These are phyloP conservation scores for Hyla sarda DNA, from an alignment of 2,113 vertebrate species.

Conservation along the genomic window DNA sequence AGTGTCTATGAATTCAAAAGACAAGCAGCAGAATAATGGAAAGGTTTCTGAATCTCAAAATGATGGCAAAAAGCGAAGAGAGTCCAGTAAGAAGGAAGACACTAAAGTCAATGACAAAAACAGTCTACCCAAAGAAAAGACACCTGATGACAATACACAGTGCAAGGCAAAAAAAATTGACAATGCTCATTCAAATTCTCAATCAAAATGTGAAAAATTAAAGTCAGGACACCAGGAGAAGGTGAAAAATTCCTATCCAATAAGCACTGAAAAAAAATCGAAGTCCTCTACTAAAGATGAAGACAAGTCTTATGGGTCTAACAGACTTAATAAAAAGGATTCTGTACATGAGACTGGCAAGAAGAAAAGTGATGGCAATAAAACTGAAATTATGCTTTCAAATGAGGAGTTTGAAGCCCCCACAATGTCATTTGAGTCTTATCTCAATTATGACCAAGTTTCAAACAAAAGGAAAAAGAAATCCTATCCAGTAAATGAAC, in stretches of 20 bases:
- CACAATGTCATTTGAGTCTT: constrained; percentile 86
- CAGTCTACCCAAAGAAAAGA: constrained; percentile 1
- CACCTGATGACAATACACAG: not conserved
- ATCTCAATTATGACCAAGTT: constrained; percentile 77
- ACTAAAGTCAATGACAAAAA: not conserved
- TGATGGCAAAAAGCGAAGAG: not conserved
- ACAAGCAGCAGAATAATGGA: not conserved
- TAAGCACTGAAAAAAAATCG: not conserved
- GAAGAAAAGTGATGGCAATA: not conserved
- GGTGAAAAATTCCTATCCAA: not conserved
- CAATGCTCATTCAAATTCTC: constrained; percentile 26
- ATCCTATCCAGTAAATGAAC: constrained; percentile 18
- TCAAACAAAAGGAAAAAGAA: constrained; percentile 71
- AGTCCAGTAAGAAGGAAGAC: constrained; percentile 8
- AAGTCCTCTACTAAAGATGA: not conserved
- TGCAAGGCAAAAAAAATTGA: constrained; percentile 22
- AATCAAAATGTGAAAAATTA: not conserved
- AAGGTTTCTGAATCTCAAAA: not conserved
- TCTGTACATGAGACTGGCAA: not conserved
- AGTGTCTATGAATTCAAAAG: constrained; percentile 41
- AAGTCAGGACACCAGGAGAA: constrained; percentile 28
- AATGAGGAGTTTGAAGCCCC: constrained; percentile 63
- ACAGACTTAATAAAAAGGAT: constrained; percentile 41
- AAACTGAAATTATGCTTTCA: constrained; percentile 23
- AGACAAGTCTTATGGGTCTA: constrained; percentile 40